phyloP scores from a whole-genome alignment of 2,797 vertebrate species.

The Schizothorax lantsangensis region DNA sequence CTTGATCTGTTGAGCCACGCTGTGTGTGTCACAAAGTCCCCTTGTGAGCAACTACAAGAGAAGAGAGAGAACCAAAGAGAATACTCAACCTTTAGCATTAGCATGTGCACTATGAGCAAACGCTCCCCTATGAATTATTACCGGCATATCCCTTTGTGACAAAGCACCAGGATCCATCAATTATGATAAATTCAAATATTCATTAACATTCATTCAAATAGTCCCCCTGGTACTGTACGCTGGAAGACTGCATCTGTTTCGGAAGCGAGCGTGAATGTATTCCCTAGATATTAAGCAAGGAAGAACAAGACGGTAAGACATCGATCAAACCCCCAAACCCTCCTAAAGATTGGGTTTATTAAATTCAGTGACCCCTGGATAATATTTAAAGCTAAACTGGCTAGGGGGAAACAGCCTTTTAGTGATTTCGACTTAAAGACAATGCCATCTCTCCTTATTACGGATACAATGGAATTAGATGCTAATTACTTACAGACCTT shows the following conservation, averaged over 20 bases:
- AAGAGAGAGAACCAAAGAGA: conserved; percentile 33
- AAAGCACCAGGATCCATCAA: conserved; percentile 42
- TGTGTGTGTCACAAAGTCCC: conserved; percentile 79
- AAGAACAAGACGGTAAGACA: conserved; percentile 28
- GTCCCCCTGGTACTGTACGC: neutral
- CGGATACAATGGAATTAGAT: conserved; percentile 58
- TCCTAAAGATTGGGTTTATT: conserved; percentile 43
- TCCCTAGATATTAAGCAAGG: conserved; percentile 34
- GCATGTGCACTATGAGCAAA: neutral
- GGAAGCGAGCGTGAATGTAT: conserved; percentile 11
- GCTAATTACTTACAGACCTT: conserved; percentile 63
- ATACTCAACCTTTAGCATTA: conserved; percentile 40
- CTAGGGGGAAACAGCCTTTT: neutral
- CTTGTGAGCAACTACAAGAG: conserved; percentile 77
- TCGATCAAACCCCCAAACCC: conserved; percentile 41
- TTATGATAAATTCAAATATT: conserved; percentile 52
- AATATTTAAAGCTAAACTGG: conserved; percentile 37
- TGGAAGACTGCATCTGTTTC: conserved; percentile 15
- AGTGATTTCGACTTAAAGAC: conserved; percentile 51
- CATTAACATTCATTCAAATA: conserved; percentile 41
- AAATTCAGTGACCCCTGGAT: conserved; percentile 46
- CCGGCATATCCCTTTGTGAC: conserved; percentile 28
- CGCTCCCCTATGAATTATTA: conserved; percentile 13
- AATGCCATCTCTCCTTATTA: conserved; percentile 52
- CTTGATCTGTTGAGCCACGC: conserved; percentile 85